Evolutionary conservation across 2,797 vertebrate species (phyloP), one percentile per base, ranked within the genome.

Genomic region (Acropternis orthonyx): DNA sequence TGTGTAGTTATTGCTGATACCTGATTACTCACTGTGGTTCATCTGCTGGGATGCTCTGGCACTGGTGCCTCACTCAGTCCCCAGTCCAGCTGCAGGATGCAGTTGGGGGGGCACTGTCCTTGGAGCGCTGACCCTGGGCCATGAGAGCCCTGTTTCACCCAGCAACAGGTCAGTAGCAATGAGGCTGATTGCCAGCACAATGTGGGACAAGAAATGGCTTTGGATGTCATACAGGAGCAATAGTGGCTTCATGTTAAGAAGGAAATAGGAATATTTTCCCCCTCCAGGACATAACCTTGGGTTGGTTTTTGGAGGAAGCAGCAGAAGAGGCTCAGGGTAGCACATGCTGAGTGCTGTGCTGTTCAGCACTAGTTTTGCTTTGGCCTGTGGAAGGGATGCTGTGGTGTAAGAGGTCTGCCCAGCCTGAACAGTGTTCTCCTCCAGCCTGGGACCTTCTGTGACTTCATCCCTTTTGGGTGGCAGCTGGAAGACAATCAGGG

Each of bases 91-190:
- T 10, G 41, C 19, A 6, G 58, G 36, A 17, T 1, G 24, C 1
- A 6, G 3, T 1, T 3, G 14, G 3, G 1, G 2, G 7, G 30
- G 52, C 17, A 15, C 30, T 27, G 32, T 68, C 61, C 68, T 21
- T 34, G 56, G 39, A 16, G 39, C 0, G 0, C 2, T 9, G 36
- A 6, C 39, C 1, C 0, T 0, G 2, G 23, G 52, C 65, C 67
- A 15, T 0, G 3, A 18, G 61, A 46, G 34, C 30, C 37, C 41
- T 2, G 2, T 32, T 19, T 16, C 22, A 5, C 6, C 49, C 66
- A 30, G 18, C 46, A 66, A 58, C 27, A 27, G 21, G 27, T 14
- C 10, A 34, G 20, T 2, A 5, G n/a, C 1, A 14, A 5, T 19
- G 37, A 39, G 49, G 20, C 54, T 77, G 32, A 8, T 14, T 55